Percentiles rank a stretch among this genome's conserved stretches.
Conservation (phyloP, 1,140 invertebrate genomes). For the Akabosia matsudoensis region DNA sequence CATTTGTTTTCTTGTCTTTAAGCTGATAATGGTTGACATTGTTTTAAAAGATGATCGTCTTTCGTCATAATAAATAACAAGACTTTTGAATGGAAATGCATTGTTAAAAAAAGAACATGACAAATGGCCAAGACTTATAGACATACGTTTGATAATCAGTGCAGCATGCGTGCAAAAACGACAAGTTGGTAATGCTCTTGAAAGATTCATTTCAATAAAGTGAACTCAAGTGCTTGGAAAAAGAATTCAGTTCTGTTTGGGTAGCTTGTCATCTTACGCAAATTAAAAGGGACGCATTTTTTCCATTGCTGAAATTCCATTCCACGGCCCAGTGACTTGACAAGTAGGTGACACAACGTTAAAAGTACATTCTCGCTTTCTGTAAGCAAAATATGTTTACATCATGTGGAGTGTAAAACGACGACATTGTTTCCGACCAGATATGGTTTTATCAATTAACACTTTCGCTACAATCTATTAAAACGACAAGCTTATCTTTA, state of each 20-base stretch:
- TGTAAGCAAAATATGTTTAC: too few species aligned
- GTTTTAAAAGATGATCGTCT: background rate
- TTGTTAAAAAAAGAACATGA: background rate
- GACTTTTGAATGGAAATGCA: too few species aligned
- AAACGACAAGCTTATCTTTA: background rate
- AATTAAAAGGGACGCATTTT: too few species aligned
- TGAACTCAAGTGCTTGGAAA: background rate
- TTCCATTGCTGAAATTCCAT: too few species aligned
- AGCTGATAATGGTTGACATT: too few species aligned
- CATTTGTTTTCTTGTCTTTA: background rate
- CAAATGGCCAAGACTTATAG: background rate
- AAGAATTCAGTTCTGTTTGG: too few species aligned
- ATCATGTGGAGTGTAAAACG: too few species aligned
- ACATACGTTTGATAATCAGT: background rate
- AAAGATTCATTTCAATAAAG: too few species aligned
- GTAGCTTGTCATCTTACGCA: too few species aligned
- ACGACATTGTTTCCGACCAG: background rate
- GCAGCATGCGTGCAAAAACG: background rate
- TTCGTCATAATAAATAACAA: background rate
- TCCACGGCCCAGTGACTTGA: background rate
- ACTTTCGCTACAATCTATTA: background rate
- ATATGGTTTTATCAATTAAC: background rate
- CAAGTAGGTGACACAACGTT: background rate
- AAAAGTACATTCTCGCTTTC: background rate
- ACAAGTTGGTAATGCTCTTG: background rate